Evolutionary conservation across 2,797 vertebrate genomes (phyloP), one percentile per base, ranked within the genome.

Genomic region (Amblyraja radiata): DNA sequence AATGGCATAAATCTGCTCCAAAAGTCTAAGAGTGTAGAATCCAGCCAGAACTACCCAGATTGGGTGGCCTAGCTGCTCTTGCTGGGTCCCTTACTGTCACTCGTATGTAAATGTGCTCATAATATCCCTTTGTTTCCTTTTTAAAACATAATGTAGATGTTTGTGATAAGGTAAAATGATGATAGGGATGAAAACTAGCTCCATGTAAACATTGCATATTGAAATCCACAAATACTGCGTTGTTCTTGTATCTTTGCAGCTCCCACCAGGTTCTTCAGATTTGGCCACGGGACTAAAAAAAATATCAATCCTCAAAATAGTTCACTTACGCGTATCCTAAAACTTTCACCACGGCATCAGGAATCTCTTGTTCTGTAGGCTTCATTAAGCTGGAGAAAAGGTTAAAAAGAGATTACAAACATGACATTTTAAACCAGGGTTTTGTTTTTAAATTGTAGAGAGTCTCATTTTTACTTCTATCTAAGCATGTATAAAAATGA

Each of bases 321-420:
- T 36, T 65, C 28, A 88, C 84, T 88, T 88, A 88, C 84, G 63
- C 1, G n/a, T 65, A 88, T 68, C 84, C 61, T 36, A 88, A 2
- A 88, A 88, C 21, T 3, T 10, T 36, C 9, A 88, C n/a, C 7
- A 0, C 0, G 68, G 84, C 84, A 11, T 23, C 8, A 0, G 0
- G 0, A 3, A 5, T 2, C 2, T 10, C n/a, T 1, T 0, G n/a
- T 4, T 88, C 7, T 21, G n/a, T 21, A 68, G 8, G n/a, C 8
- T 0, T 10, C 0, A 21, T 68, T 32, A 65, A 88, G 18, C 84
- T 88, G 65, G n/a, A 25, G 61, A 68, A 68, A 88, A 18, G 6
- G 7, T 6, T 36, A 88, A 16, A 88, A 88, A 21, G 65, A 21
- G 16, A 36, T 86, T 86, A 63, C 25, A 86, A 86, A 86, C 1